Base-by-base conservation (phyloP, 2,113 vertebrate species). In the Phrynosoma blainvillii region DNA sequence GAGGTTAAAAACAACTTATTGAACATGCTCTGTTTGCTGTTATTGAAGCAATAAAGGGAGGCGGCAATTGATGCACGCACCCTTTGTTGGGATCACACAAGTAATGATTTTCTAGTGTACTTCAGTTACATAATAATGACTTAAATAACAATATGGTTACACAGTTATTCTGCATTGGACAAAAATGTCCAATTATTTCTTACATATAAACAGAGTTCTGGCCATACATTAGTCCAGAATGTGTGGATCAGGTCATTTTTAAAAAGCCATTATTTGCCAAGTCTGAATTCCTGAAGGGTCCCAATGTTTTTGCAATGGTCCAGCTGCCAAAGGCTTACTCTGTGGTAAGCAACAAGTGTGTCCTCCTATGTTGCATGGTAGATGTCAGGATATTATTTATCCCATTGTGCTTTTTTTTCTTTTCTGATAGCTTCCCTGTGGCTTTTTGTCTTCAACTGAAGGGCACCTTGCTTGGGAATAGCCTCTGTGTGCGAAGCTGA, bases 381-480 rank as follows among this genome's bases (percentile, higher is more conserved):
- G 86, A 86, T 90, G 9, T n/a, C 75, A 36, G 36, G 86, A 52
- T 59, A 62, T 62, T 16, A 90, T 80, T 91, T 83, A 85, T 10
- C 74, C 82, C 77, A 84, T 68, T 8, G 85, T 84, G 11, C 52
- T 42, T 80, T 93, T 89, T 92, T 89, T 30, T 91, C 0, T 1
- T 32, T 75, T 87, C 79, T 89, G 92, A 93, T 91, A 84, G 80
- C 92, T 92, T 89, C 87, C 87, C 21, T 1, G 3, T 62, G 40
- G 11, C 84, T 87, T 84, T 89, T 81, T 90, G 86, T 92, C 87
- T 92, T 84, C 85, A 89, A 86, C 36, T 83, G 91, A 94, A 94
- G 90, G 93, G 91, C 91, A 93, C 91, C 90, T 95, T 95, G 78
- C 82, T 77, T 85, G 89, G 80, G 66, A 89, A 80, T 13, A 74